These are phyloP conservation scores for Otus sunia DNA, from an alignment of 2,113 vertebrate genomes.

Conservation along the genomic window DNA sequence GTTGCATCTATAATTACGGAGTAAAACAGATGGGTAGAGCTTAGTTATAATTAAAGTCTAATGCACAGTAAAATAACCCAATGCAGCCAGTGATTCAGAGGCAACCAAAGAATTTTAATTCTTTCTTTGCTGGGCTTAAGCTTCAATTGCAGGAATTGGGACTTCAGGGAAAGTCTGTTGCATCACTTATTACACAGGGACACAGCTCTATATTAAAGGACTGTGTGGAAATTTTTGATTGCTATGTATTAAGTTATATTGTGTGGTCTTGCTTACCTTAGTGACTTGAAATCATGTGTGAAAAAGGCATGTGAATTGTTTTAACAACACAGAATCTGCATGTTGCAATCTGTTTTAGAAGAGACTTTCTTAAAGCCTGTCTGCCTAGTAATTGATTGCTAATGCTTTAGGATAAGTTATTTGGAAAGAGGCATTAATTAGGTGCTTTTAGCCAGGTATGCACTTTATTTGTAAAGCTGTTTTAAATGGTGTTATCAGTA, in stretches of 20 bases:
- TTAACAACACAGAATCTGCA: background rate
- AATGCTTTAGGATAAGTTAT: slow-evolving; percentile 31
- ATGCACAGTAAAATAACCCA: slow-evolving; percentile 74
- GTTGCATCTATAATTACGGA: slow-evolving; percentile 78
- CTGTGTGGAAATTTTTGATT: slow-evolving; percentile 60
- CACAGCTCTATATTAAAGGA: slow-evolving; percentile 35
- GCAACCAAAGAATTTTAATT: slow-evolving; percentile 68
- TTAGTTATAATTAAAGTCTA: slow-evolving; percentile 78
- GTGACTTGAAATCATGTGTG: slow-evolving; percentile 27
- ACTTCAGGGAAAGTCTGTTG: slow-evolving; percentile 55
- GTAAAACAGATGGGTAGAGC: slow-evolving; percentile 71
- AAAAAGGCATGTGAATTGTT: slow-evolving; percentile 30
- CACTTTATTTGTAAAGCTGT: background rate
- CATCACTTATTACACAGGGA: slow-evolving; percentile 41
- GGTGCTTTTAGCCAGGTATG: background rate
- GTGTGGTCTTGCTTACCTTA: slow-evolving; percentile 30
- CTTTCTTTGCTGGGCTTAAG: slow-evolving; percentile 57
- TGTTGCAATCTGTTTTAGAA: slow-evolving; percentile 4
- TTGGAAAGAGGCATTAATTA: slow-evolving; percentile 18
- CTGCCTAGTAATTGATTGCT: slow-evolving; percentile 35
- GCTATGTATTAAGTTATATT: slow-evolving; percentile 51
- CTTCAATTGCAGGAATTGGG: slow-evolving; percentile 47
- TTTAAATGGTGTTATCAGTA: background rate
- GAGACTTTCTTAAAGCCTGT: background rate
- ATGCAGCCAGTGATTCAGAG: slow-evolving; percentile 61